These are phyloP conservation scores for Trematomus loennbergii DNA, from an alignment of 2,113 vertebrate species.

Conservation along the genomic window DNA sequence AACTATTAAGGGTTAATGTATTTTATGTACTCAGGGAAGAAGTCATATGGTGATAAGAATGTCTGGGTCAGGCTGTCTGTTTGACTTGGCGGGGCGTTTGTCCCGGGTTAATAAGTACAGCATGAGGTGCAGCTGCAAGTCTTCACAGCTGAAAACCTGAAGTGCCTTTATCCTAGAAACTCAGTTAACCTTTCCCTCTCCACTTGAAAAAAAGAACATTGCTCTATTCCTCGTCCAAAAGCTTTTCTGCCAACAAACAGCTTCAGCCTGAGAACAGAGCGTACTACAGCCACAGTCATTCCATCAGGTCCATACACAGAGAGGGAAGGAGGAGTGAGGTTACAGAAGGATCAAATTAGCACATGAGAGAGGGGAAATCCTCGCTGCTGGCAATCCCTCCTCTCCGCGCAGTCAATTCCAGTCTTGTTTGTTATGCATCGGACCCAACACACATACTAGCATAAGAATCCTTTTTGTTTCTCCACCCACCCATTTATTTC, in stretches of 20 bases:
- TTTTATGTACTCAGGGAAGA: neutral
- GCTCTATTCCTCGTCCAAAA: neutral
- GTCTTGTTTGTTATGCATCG: constrained; percentile 29
- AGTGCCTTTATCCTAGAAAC: neutral
- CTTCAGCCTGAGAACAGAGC: constrained; percentile 37
- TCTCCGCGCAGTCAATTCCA: neutral
- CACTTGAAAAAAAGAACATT: neutral
- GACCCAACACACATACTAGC: neutral
- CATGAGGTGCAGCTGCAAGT: constrained; percentile 18
- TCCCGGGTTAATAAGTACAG: constrained; percentile 29
- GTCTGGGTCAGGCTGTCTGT: constrained; percentile 39
- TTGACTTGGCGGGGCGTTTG: constrained; percentile 11
- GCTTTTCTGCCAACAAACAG: neutral
- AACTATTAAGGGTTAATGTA: neutral
- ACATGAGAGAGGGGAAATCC: constrained; percentile 41
- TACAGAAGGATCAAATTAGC: constrained; percentile 77
- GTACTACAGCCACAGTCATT: constrained; percentile 54
- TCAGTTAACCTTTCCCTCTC: neutral
- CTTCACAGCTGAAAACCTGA: constrained; percentile 12
- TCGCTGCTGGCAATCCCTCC: constrained; percentile 21
- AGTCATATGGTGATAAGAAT: neutral
- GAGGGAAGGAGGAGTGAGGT: constrained; percentile 45
- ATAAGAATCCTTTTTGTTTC: neutral
- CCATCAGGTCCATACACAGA: constrained; percentile 16
- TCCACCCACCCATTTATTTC: neutral